A percentile compares a stretch with the other conserved stretches of the same genome.
Evolutionary conservation across 2,113 vertebrate genomes (phyloP).

Genomic region (Entomyzon cyanotis): DNA sequence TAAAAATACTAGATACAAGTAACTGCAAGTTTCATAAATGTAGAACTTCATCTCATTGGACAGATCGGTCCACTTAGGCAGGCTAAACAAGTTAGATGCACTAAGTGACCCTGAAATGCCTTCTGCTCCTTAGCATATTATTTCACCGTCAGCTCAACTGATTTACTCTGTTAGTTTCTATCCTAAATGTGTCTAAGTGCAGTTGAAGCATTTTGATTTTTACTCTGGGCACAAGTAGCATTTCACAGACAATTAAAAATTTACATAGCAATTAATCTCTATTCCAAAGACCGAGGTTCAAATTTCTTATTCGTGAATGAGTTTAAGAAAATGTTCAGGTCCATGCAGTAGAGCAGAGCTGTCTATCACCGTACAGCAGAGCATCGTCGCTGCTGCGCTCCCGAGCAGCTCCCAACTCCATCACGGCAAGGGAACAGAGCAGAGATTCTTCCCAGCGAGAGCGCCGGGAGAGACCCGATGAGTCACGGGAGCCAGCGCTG

Average conservation of each 20-base stretch:
- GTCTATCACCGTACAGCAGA: fast-evolving
- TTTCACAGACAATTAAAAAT: neutral
- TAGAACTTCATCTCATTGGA: neutral
- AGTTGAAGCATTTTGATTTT: neutral
- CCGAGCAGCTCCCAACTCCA: neutral
- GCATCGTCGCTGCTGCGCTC: fast-evolving
- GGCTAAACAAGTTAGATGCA: neutral
- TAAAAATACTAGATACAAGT: neutral
- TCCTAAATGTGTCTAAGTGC: neutral
- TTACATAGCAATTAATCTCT: neutral
- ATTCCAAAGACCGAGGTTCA: neutral
- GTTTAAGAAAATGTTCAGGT: neutral
- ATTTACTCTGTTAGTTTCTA: neutral
- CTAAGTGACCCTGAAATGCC: neutral
- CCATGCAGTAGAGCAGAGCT: neutral
- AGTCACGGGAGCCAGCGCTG: neutral
- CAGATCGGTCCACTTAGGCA: neutral
- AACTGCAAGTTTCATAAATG: neutral
- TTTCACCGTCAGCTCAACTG: neutral
- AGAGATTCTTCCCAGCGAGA: neutral
- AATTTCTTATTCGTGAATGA: neutral
- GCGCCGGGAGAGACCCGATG: fast-evolving
- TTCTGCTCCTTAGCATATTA: neutral
- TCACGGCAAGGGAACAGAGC: neutral
- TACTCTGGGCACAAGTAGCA: neutral